These are phyloP conservation scores for Urocolius indicus DNA, from an alignment of 2,113 vertebrate genomes.

Conservation along the genomic window DNA sequence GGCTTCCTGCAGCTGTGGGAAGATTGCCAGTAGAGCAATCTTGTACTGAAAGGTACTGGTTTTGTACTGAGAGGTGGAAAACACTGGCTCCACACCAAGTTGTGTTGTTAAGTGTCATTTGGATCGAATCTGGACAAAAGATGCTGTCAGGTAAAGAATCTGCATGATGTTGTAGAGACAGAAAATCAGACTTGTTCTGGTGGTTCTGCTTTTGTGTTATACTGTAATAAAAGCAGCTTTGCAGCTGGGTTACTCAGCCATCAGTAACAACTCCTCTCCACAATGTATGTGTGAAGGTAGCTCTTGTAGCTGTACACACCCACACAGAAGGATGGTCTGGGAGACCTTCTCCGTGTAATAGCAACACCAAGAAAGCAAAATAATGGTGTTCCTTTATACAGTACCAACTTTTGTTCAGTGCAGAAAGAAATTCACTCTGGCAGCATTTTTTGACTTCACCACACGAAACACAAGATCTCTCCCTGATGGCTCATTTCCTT, in stretches of 20 bases:
- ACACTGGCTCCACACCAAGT: neutral
- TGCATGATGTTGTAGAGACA: neutral
- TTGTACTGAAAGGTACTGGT: neutral
- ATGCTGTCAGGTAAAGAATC: neutral
- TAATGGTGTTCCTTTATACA: neutral
- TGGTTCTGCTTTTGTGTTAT: neutral
- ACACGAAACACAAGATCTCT: neutral
- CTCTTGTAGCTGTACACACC: neutral
- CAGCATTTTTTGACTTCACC: neutral
- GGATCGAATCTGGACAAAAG: conserved; percentile 3
- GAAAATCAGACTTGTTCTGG: neutral
- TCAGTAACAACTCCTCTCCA: neutral
- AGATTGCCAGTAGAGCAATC: neutral
- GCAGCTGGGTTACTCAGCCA: neutral
- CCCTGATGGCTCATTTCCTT: neutral
- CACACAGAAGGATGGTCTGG: neutral
- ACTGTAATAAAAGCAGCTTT: neutral
- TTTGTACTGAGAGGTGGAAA: neutral
- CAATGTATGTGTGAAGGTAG: neutral
- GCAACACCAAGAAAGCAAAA: neutral
- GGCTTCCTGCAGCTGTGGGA: neutral
- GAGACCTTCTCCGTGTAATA: neutral
- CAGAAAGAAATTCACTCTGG: neutral
- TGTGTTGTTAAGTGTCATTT: neutral
- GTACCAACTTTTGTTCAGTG: neutral